phyloP scores from a whole-genome alignment of 2,888 invertebrate genomes.

The Drosophila buzzatii region DNA sequence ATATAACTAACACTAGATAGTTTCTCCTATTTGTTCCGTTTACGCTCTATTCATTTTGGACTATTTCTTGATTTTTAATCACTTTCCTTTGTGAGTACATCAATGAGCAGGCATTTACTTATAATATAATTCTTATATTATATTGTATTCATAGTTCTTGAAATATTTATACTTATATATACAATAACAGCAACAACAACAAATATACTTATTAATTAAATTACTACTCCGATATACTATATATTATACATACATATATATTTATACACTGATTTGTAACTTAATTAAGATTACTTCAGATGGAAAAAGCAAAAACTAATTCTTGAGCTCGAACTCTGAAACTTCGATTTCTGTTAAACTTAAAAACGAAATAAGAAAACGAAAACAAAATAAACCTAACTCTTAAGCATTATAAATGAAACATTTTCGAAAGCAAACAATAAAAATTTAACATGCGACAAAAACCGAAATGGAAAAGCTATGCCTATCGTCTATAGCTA shows the following conservation, averaged over 20 bases:
- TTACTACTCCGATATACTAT: slow-evolving; percentile 58
- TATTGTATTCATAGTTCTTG: slow-evolving; percentile 28
- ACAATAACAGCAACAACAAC: slow-evolving; percentile 18
- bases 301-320: slow-evolving; percentile 51
- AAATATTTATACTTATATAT: slow-evolving; percentile 45
- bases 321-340: slow-evolving; percentile 62
- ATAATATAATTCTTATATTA: slow-evolving; percentile 56
- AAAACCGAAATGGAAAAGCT: slow-evolving; percentile 47
- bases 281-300: slow-evolving; percentile 78
- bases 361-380: slow-evolving; percentile 11
- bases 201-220: slow-evolving; percentile 50
- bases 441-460: slow-evolving; percentile 62
- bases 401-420: slow-evolving; percentile 66
- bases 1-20: slow-evolving; percentile 30
- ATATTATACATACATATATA: slow-evolving; percentile 62
- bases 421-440: slow-evolving; percentile 61
- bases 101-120: slow-evolving; percentile 63
- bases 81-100: slow-evolving; percentile 35
- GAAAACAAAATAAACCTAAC: slow-evolving; percentile 46
- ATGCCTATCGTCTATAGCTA: slow-evolving; percentile 50
- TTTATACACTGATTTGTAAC: slow-evolving; percentile 79
- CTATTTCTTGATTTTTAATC: slow-evolving; percentile 5
- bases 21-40: slow-evolving; percentile 1
- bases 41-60: slow-evolving; percentile 1
- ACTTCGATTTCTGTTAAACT: slow-evolving; percentile 72